Evolutionary conservation across 2,113 vertebrate genomes (phyloP).

Genomic region (Meleagris gallopavo): DNA sequence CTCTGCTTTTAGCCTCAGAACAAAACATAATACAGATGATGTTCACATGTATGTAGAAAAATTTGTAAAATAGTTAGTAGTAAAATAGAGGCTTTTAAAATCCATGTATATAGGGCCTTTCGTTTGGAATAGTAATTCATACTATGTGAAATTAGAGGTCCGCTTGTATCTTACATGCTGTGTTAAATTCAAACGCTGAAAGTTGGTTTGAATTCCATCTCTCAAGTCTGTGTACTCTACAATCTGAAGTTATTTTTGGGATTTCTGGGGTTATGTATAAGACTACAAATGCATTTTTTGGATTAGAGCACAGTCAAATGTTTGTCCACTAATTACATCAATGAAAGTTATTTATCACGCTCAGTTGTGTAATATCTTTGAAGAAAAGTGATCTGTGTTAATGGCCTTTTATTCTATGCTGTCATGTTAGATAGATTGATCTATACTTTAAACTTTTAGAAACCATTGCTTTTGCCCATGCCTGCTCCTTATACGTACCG

Average conservation of each 20-base stretch:
- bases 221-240: not conserved
- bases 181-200: not conserved
- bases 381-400: not conserved
- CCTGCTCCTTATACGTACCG: slow-evolving; percentile 66
- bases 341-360: not conserved
- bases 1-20: not conserved
- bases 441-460: slow-evolving; percentile 10
- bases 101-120: not conserved
- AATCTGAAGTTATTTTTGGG: not conserved
- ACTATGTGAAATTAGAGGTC: not conserved
- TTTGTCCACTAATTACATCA: not conserved
- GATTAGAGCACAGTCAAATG: not conserved
- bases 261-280: not conserved
- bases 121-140: not conserved
- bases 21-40: not conserved
- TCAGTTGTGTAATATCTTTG: not conserved
- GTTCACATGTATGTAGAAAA: not conserved
- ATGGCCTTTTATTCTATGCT: slow-evolving; percentile 21
- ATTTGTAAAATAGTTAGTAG: not conserved
- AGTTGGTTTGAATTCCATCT: not conserved
- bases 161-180: not conserved
- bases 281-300: not conserved
- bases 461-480: slow-evolving; percentile 64
- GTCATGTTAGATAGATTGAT: not conserved
- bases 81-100: not conserved